phyloP scores from a whole-genome alignment of 2,113 vertebrate species.

The Ciconia stormi region DNA sequence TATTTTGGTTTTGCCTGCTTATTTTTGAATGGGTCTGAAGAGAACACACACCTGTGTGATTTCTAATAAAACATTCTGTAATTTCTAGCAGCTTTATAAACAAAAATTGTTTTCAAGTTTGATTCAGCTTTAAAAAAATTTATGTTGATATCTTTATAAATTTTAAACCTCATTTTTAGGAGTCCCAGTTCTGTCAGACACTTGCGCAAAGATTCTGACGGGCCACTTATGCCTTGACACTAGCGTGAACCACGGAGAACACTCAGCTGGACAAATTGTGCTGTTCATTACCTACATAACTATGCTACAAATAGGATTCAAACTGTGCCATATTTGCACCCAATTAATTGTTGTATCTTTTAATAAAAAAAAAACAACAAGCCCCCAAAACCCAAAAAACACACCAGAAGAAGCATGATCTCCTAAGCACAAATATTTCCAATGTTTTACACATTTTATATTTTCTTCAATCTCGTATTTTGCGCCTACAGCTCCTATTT shows the following conservation, averaged over 20 bases:
- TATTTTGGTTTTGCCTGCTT: neutral
- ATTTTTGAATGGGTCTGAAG: neutral
- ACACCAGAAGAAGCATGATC: neutral
- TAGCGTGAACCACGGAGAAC: neutral
- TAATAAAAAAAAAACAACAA: neutral
- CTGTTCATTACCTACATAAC: neutral
- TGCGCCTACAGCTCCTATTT: neutral
- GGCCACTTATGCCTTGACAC: neutral
- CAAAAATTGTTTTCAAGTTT: neutral
- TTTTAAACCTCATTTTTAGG: neutral
- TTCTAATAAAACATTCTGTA: neutral
- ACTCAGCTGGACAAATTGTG: neutral
- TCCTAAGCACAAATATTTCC: neutral
- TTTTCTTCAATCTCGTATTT: neutral
- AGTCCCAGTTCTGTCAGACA: neutral
- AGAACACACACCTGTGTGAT: neutral
- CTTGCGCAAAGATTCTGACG: neutral
- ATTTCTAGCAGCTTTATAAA: neutral
- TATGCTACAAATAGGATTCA: neutral
- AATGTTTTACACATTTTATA: neutral
- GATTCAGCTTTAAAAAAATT: neutral
- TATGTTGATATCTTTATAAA: neutral
- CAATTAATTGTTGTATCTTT: neutral
- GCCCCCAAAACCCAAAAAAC: accelerated
- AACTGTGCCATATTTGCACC: neutral